Evolutionary conservation across 2,113 vertebrate species (phyloP).

Genomic region (Cynoglossus semilaevis): DNA sequence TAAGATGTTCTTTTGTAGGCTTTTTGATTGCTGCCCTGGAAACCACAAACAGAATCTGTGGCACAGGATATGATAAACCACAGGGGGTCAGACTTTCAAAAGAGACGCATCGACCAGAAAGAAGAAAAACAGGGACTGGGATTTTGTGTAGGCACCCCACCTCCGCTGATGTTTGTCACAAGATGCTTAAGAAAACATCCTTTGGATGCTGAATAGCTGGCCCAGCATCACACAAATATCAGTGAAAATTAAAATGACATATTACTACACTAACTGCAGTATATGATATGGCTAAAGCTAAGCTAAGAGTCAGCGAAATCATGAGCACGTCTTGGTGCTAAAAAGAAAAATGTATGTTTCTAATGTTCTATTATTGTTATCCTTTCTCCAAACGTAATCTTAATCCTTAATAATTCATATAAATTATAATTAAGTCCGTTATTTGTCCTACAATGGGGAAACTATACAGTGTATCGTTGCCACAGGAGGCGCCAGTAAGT

Average conservation of each 20-base stretch:
- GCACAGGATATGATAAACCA: conserved; percentile 16
- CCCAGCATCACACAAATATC: conserved; percentile 3
- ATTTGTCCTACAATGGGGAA: too few relatives aligned
- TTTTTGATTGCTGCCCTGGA: conserved; percentile 1
- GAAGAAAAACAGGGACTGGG: conserved; percentile 11
- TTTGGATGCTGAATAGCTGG: conserved; percentile 5
- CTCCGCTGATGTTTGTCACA: conserved; percentile 29
- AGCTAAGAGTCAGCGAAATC: conserved; percentile 11
- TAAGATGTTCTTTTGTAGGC: neutral
- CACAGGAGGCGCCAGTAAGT: too few relatives aligned
- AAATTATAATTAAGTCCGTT: too few relatives aligned
- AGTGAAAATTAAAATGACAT: conserved; percentile 16
- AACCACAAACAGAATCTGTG: conserved; percentile 18
- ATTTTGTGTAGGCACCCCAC: conserved; percentile 19
- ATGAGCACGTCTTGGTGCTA: conserved; percentile 33
- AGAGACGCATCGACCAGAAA: conserved; percentile 2
- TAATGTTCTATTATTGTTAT: too few relatives aligned
- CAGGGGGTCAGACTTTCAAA: conserved; percentile 5
- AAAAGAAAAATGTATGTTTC: too few relatives aligned
- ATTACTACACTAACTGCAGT: neutral
- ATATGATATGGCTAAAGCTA: neutral
- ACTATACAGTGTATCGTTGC: too few relatives aligned
- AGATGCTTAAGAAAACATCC: conserved; percentile 30
- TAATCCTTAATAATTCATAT: too few relatives aligned
- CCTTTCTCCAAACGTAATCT: too few relatives aligned